phyloP scores from a whole-genome alignment of 2,888 invertebrate genomes.

The Rhagium mordax region DNA sequence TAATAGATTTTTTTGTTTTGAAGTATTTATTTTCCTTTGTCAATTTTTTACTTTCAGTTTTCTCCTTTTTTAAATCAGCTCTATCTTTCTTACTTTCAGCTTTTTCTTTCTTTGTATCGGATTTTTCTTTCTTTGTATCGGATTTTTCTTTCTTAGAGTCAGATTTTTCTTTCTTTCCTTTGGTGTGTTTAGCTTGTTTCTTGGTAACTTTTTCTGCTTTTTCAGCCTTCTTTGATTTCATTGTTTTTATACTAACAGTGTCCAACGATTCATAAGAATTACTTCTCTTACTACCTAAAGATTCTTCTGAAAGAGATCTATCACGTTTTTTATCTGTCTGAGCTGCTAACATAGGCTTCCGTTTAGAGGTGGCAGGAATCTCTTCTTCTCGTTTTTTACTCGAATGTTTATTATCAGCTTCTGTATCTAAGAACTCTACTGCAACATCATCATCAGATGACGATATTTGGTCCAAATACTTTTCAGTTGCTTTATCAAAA shows the following conservation, averaged over 20 bases:
- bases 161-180: slow-evolving; percentile 38
- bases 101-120: slow-evolving; percentile 41
- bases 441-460: slow-evolving; percentile 86
- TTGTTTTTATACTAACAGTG: slow-evolving; percentile 34
- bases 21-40: slow-evolving; percentile 37
- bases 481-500: slow-evolving; percentile 86
- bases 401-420: slow-evolving; percentile 66
- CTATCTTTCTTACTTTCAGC: slow-evolving; percentile 33
- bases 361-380: slow-evolving; percentile 50
- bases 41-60: slow-evolving; percentile 38
- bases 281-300: slow-evolving; percentile 46
- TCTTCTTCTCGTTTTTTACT: slow-evolving; percentile 26
- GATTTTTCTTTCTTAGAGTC: slow-evolving; percentile 34
- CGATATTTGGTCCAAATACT: slow-evolving; percentile 86
- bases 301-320: slow-evolving; percentile 61
- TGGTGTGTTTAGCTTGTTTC: slow-evolving; percentile 40
- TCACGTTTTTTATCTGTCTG: slow-evolving; percentile 64
- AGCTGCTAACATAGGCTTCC: slow-evolving; percentile 63
- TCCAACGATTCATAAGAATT: slow-evolving; percentile 47
- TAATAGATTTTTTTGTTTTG: slow-evolving; percentile 53
- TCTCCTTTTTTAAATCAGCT: slow-evolving; percentile 50
- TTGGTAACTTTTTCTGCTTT: slow-evolving; percentile 34
- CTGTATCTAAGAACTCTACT: slow-evolving; percentile 75
- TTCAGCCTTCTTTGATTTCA: slow-evolving; percentile 40
- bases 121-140: slow-evolving; percentile 29